Base-by-base conservation (phyloP, 2,797 vertebrate species). In the Falco cherrug region DNA sequence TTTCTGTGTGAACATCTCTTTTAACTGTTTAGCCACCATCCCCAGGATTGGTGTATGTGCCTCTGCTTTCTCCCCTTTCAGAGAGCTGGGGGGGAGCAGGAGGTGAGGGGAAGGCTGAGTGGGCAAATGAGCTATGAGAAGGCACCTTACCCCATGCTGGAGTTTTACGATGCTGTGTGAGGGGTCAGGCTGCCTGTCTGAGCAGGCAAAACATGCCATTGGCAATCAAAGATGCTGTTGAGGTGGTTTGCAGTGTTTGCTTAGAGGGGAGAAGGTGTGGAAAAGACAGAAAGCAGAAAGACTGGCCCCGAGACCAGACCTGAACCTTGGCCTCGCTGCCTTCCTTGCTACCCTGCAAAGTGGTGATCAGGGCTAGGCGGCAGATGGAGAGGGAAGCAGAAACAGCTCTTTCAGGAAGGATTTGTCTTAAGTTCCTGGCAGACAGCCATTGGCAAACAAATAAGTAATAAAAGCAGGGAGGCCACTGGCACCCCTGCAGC, bases 371-470 rank as follows among this genome's bases (percentile, higher is more conserved):
- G 19, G 43, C 78, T 64, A 75, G 79, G 57, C 28, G 92, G 63
- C 92, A 90, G 90, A 84, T 75, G 94, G 87, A 88, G 53, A 76
- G 35, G 19, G 35, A 87, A 61, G 61, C 64, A 93, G 59, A 73
- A 90, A 57, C 82, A 80, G 73, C 80, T 67, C 60, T 71, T 92
- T 69, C 76, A 77, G 81, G 85, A 91, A 91, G 84, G 68, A 54
- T 94, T 87, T 95, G 63, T 80, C 26, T 10, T 65, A 80, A 83
- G 45, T 89, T 69, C 47, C 88, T 95, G 93, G 92, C 90, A 10
- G 77, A 83, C 74, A 89, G 74, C 86, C 86, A 37, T 4, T 88
- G 93, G 77, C 94, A 95, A 93, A 87, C 75, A 92, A 93, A 70
- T 82, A 91, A 45, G 56, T 80, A 95, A 90, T 89, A 92, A 82